Evolutionary conservation across 2,113 vertebrate genomes (phyloP).

Genomic region (Ictalurus furcatus): DNA sequence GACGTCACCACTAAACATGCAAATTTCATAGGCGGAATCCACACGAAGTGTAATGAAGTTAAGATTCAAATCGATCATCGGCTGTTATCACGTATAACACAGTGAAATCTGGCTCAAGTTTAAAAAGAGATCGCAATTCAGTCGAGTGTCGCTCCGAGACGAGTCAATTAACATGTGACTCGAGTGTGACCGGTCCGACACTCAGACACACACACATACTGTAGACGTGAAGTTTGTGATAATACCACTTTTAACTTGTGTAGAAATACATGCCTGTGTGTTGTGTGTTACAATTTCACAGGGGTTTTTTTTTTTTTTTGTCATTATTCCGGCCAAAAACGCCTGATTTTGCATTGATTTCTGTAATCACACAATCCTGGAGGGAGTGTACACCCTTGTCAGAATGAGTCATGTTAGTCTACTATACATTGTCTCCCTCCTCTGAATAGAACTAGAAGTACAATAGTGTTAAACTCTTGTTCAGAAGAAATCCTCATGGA

Average conservation of each 20-base stretch:
- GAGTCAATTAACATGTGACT: neutral
- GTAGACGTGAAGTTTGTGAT: neutral
- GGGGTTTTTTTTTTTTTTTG: no score
- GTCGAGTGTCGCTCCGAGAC: neutral
- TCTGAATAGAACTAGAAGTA: constrained; percentile 44
- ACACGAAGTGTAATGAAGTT: neutral
- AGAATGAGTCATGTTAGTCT: neutral
- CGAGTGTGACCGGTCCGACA: neutral
- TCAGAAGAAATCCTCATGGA: neutral
- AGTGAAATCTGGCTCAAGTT: neutral
- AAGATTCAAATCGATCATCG: neutral
- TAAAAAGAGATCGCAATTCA: neutral
- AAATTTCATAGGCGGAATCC: neutral
- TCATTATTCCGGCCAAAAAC: no score
- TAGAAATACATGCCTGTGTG: neutral
- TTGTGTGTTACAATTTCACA: neutral
- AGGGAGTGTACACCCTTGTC: neutral
- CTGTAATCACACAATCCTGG: no score
- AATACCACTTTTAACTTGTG: neutral
- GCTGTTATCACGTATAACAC: neutral
- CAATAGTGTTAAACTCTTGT: neutral
- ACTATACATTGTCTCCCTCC: constrained; percentile 59
- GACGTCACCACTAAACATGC: neutral
- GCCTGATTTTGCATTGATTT: no score
- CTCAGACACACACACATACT: neutral